phyloP scores from a whole-genome alignment of 2,888 invertebrate species.

The Thymelicus lineola region DNA sequence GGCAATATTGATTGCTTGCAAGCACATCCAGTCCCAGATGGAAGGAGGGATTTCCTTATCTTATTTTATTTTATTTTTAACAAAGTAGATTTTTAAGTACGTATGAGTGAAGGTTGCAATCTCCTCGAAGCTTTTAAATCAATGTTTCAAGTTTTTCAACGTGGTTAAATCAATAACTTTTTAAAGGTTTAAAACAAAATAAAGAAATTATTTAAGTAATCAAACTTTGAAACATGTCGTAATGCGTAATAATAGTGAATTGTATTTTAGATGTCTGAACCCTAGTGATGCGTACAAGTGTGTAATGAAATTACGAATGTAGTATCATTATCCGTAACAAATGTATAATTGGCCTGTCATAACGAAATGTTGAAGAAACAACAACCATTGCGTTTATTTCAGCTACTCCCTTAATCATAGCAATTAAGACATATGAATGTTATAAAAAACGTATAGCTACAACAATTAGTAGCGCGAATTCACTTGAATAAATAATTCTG shows the following conservation, averaged over 20 bases:
- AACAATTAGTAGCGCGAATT: constrained; percentile 50
- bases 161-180: no score
- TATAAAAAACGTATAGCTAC: constrained; percentile 38
- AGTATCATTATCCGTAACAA: constrained; percentile 24
- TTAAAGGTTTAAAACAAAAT: no score
- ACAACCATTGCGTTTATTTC: constrained; percentile 26
- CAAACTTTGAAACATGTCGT: no score
- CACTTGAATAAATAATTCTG: constrained; percentile 56
- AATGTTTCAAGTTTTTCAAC: no score
- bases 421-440: constrained; percentile 37
- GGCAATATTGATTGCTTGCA: constrained; percentile 21
- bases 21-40: constrained; percentile 3
- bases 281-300: not conserved
- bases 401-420: constrained; percentile 34
- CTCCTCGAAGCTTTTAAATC: no score
- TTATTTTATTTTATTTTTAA: not conserved
- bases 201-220: no score
- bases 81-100: not conserved
- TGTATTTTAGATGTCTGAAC: not conserved
- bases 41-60: not conserved
- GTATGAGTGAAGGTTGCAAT: no score
- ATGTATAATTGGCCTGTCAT: constrained; percentile 35
- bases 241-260: no score
- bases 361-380: constrained; percentile 31
- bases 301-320: constrained; percentile 16